Percentiles rank a stretch among this genome's conserved stretches.
These are phyloP conservation scores for Syngnathoides biaculeatus DNA, from an alignment of 2,113 vertebrate genomes.

Conservation along the genomic window DNA sequence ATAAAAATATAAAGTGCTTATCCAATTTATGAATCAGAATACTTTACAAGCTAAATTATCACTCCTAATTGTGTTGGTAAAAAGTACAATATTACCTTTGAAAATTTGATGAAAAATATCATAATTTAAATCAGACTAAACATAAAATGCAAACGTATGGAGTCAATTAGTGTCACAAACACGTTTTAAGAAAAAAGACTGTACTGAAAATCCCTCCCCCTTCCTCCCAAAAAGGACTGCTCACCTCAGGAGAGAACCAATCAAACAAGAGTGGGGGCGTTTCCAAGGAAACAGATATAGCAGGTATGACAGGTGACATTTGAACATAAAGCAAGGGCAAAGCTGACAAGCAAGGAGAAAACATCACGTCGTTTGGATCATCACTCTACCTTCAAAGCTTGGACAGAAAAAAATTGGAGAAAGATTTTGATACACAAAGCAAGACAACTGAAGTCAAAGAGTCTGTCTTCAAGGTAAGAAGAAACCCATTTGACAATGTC, in stretches of 20 bases:
- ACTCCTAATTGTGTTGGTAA: too few species aligned
- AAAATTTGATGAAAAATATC: background rate
- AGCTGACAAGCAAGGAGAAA: slow-evolving; percentile 31
- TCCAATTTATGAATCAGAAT: too few species aligned
- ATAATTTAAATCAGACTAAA: too few species aligned
- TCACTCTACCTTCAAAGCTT: slow-evolving; percentile 1
- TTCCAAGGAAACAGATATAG: slow-evolving; percentile 66
- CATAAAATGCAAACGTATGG: background rate
- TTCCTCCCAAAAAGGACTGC: slow-evolving; percentile 23
- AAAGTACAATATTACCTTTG: background rate
- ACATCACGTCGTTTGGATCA: slow-evolving; percentile 13
- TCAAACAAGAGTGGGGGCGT: slow-evolving; percentile 61
- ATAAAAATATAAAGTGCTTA: background rate
- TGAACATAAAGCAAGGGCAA: slow-evolving; percentile 68
- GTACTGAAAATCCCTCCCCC: background rate
- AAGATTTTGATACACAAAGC: slow-evolving; percentile 6
- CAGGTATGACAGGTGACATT: slow-evolving; percentile 70
- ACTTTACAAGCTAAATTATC: background rate
- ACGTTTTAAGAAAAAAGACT: slow-evolving; percentile 47
- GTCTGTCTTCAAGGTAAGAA: slow-evolving; percentile 37
- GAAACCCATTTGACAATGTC: slow-evolving; percentile 78
- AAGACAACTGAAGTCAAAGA: slow-evolving; percentile 17
- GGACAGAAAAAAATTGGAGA: background rate
- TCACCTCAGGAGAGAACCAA: slow-evolving; percentile 65
- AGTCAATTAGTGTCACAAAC: slow-evolving; percentile 5